Base-by-base conservation (phyloP, 2,113 vertebrate species). In the Camelus dromedarius region DNA sequence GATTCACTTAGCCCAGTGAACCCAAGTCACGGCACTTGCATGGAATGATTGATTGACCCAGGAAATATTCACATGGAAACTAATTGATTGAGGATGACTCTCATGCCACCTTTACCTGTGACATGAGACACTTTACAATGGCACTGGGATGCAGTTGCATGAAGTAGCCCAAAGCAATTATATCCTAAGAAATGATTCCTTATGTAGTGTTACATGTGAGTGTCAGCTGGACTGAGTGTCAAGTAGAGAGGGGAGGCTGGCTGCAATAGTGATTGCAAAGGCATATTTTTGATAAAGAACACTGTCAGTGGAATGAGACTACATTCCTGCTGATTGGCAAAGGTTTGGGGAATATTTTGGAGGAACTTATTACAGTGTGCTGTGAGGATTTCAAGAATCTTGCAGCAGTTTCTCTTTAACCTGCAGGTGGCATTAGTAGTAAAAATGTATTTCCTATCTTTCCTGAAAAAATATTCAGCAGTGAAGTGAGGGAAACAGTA, bases 401-500 rank as follows among this genome's bases (percentile, higher is more conserved):
- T 98, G 97, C 96, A 97, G 98, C 96, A 97, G 97, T 98, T 98
- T 98, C 98, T 98, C 97, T 99, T 98, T 97, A 98, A 98, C 98
- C 98, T 98, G 98, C 98, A 99, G 99, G 99, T 99, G 99, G 99
- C 98, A 99, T 98, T 98, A 98, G 98, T 97, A 98, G 98, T 98
- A 98, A 99, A 99, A 99, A 98, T 98, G 98, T 98, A 98, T 98
- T 98, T 98, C 97, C 98, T 98, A 98, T 98, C 98, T 97, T 98
- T 98, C 97, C 96, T 98, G 98, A 98, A 98, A 98, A 97, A 99
- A 98, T 93, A 96, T 97, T 98, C 97, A 98, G 98, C 98, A 97
- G 90, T 80, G 95, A 98, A 98, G 98, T 94, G 97, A 98, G 95
- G 97, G 97, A 98, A 98, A 97, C 98, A 98, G 97, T 91, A 94